Percentiles rank a stretch among this genome's conserved stretches.
Conservation (phyloP, 2,113 vertebrate genomes). For the Cairina moschata region DNA sequence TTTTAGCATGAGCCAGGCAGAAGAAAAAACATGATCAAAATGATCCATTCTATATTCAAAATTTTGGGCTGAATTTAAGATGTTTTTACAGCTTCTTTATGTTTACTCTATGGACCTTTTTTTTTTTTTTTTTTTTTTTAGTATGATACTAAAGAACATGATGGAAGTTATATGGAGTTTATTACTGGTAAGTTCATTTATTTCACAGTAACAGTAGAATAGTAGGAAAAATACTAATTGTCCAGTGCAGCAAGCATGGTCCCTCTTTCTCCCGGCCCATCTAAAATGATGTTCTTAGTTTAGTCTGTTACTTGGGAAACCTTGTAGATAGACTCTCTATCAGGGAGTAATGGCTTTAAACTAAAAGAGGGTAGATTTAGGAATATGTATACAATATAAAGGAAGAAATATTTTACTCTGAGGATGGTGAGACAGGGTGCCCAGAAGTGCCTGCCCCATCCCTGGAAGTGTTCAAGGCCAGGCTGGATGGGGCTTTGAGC, state of each 20-base stretch:
- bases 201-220: not conserved
- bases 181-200: not conserved
- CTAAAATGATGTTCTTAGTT: not conserved
- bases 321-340: not conserved
- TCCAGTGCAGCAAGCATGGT: not conserved
- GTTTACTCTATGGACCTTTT: not conserved
- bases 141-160: not conserved
- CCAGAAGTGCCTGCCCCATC: too few species aligned
- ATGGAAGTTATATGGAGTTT: not conserved
- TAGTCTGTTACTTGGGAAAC: not conserved
- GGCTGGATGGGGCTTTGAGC: too few species aligned
- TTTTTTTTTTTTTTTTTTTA: not conserved
- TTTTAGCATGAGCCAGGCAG: not conserved
- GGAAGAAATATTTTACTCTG: too few species aligned
- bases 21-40: not conserved
- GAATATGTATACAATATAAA: too few species aligned
- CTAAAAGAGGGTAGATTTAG: too few species aligned
- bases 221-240: not conserved
- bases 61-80: not conserved
- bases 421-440: too few species aligned
- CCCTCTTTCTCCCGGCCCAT: not conserved
- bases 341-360: too few species aligned
- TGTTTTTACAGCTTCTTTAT: not conserved
- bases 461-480: too few species aligned
- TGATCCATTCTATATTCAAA: not conserved